phyloP scores from a whole-genome alignment of 1,140 invertebrate genomes.

The Odontomachus brunneus region DNA sequence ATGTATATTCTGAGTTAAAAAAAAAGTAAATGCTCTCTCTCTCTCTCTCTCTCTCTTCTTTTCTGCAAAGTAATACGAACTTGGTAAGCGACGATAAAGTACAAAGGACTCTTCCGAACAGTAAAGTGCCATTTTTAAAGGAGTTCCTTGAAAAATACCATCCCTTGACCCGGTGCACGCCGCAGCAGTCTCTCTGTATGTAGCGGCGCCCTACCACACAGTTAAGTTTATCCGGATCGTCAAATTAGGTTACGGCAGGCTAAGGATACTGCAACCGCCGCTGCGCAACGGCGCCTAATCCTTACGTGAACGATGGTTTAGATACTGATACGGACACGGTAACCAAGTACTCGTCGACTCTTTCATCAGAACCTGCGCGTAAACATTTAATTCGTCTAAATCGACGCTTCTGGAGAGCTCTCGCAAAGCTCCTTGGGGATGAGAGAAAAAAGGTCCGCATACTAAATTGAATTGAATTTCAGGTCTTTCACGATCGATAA shows the following conservation, averaged over 20 bases:
- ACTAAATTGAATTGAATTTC: constrained; percentile 69
- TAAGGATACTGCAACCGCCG: constrained; percentile 42
- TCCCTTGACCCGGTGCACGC: background rate
- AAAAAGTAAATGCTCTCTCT: background rate
- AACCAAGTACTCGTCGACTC: constrained; percentile 70
- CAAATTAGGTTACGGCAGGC: constrained; percentile 39
- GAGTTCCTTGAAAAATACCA: constrained; percentile 16
- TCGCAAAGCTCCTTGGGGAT: background rate
- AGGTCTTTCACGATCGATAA: constrained; percentile 65
- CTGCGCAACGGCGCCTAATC: constrained; percentile 37
- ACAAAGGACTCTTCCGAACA: constrained; percentile 13
- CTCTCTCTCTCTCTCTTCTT: too few relatives aligned
- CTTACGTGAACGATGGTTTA: constrained; percentile 42
- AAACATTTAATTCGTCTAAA: constrained; percentile 79
- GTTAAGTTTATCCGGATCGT: constrained; percentile 27
- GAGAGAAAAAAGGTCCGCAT: background rate
- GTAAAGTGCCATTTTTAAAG: background rate
- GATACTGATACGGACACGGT: constrained; percentile 72
- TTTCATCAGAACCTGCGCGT: constrained; percentile 71
- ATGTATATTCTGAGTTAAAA: background rate
- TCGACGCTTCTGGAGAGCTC: constrained; percentile 50
- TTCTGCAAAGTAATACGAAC: too few relatives aligned
- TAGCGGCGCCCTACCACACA: too few relatives aligned
- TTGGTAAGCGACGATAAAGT: background rate
- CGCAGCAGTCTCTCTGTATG: too few relatives aligned